A percentile compares a stretch with the other conserved stretches of the same genome.
These are phyloP conservation scores for Nephila pilipes DNA, from an alignment of 1,140 invertebrate species.

Conservation along the genomic window DNA sequence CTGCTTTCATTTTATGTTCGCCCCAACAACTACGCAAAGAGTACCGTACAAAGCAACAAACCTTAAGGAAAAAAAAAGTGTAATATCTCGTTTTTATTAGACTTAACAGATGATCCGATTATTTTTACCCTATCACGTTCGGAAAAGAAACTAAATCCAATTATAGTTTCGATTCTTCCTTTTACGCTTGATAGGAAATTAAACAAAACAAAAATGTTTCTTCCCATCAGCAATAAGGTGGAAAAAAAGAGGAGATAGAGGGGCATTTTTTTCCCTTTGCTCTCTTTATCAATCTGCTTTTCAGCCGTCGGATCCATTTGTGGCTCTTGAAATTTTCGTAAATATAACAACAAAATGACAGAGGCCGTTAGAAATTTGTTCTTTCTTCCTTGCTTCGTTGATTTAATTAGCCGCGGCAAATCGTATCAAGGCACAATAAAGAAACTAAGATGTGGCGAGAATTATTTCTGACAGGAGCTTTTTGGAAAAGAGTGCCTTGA, in stretches of 20 bases:
- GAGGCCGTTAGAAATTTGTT: slow-evolving; percentile 32
- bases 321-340: slow-evolving; percentile 43
- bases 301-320: slow-evolving; percentile 34
- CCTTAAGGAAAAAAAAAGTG: not conserved
- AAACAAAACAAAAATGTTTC: slow-evolving; percentile 37
- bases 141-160: slow-evolving; percentile 34
- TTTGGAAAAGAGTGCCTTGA: not conserved
- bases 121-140: slow-evolving; percentile 50
- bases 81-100: slow-evolving; percentile 54
- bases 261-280: not conserved
- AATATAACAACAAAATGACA: slow-evolving; percentile 37
- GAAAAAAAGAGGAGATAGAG: not conserved
- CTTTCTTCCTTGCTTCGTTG: not conserved
- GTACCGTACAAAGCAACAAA: not conserved
- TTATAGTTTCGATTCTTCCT: slow-evolving; percentile 47
- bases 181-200: slow-evolving; percentile 49
- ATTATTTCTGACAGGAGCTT: slow-evolving; percentile 29
- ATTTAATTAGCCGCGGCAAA: slow-evolving; percentile 47
- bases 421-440: slow-evolving; percentile 24
- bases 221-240: slow-evolving; percentile 25
- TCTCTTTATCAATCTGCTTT: slow-evolving; percentile 43
- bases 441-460: slow-evolving; percentile 9
- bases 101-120: slow-evolving; percentile 54
- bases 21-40: not conserved
- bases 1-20: slow-evolving; percentile 10